Evolutionary conservation across 1,140 invertebrate species (phyloP).

Genomic region (Lucilia cuprina): DNA sequence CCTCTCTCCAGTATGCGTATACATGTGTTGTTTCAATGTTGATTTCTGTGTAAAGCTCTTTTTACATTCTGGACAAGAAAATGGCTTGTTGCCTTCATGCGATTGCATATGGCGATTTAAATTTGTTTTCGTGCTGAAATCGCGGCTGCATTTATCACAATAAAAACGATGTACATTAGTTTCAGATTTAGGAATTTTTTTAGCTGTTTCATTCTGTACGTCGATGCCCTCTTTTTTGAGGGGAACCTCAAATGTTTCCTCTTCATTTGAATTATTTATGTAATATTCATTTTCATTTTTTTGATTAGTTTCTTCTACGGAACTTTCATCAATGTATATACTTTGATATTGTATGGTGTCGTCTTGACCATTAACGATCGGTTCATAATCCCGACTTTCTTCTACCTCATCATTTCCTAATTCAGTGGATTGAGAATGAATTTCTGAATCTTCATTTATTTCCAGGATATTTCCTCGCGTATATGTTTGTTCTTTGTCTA

Average conservation of each 20-base stretch:
- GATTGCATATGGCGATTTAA: conserved; percentile 70
- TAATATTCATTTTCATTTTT: background rate
- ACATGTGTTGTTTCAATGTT: conserved; percentile 64
- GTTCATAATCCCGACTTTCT: background rate
- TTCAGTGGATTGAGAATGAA: background rate
- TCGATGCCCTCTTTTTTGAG: background rate
- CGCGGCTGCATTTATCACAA: conserved; percentile 69
- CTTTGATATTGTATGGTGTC: background rate
- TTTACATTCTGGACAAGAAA: conserved; percentile 69
- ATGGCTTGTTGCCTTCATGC: conserved; percentile 70
- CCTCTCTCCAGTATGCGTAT: conserved; percentile 54
- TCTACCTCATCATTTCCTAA: background rate
- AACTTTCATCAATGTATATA: background rate
- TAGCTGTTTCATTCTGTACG: background rate
- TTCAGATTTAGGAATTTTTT: background rate
- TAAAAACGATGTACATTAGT: conserved; percentile 36
- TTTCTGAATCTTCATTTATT: background rate
- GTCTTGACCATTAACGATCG: background rate
- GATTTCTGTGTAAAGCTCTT: conserved; percentile 70
- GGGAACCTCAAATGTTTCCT: background rate
- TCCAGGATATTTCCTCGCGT: background rate
- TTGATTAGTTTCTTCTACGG: background rate
- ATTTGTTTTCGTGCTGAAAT: conserved; percentile 67
- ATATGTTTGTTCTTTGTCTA: background rate
- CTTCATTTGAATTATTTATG: background rate